Evolutionary conservation across 2,113 vertebrate genomes (phyloP).

Genomic region (Xenopus laevis): DNA sequence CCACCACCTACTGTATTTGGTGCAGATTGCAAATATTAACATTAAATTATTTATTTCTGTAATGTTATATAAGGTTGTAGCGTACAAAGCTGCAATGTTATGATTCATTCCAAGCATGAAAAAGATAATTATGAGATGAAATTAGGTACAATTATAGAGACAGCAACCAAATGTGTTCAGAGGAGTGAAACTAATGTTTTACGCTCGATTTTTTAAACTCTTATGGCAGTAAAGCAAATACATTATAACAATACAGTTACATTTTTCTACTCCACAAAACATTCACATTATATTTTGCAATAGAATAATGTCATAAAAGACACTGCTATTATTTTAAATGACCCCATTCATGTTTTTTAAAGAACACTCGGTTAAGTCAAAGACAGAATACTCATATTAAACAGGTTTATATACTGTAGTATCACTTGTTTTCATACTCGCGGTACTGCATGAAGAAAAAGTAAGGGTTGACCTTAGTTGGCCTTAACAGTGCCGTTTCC

Average conservation of each 20-base stretch:
- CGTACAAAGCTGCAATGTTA: constrained; percentile 1
- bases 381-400: no score
- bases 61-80: neutral
- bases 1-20: neutral
- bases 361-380: no score
- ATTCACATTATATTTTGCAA: no score
- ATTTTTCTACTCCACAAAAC: no score
- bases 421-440: no score
- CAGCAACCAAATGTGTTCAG: neutral
- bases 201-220: neutral
- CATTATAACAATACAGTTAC: neutral
- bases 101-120: constrained; percentile 5
- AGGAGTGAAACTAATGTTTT: constrained; percentile 8
- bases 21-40: neutral
- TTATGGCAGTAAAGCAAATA: neutral
- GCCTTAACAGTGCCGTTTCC: no score
- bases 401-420: no score
- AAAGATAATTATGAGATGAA: constrained; percentile 16
- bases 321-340: no score
- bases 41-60: neutral
- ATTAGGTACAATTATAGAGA: constrained; percentile 16
- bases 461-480: no score
- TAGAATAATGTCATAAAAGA: no score
- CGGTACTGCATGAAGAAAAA: no score
- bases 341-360: no score